A percentile compares a stretch with the other conserved stretches of the same genome.
Evolutionary conservation across 2,113 vertebrate species (phyloP).

Genomic region (Agapornis roseicollis): DNA sequence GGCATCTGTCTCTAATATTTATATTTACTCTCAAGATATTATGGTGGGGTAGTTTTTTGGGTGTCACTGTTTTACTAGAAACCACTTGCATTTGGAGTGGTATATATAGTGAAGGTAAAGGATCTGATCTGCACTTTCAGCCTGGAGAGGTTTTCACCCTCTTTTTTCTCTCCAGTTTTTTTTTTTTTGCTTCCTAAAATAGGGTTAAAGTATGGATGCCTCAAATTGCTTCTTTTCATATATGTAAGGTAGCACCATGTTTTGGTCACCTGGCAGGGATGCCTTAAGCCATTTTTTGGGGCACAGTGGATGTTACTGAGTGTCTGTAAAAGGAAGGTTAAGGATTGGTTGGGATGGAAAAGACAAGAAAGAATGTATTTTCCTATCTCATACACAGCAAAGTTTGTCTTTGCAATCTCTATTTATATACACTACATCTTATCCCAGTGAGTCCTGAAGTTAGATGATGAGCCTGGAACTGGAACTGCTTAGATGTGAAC

Average conservation of each 20-base stretch:
- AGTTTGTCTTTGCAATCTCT: not conserved
- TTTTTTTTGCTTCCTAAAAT: not conserved
- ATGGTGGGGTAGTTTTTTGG: not conserved
- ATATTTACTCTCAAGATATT: not conserved
- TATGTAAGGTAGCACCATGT: not conserved
- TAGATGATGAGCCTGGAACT: not conserved
- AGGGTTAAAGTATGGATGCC: not conserved
- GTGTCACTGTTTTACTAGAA: not conserved
- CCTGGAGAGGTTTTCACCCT: not conserved
- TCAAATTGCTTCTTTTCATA: not conserved
- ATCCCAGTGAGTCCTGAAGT: not conserved
- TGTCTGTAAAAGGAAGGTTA: not conserved
- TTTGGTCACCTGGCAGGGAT: not conserved
- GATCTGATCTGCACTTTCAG: not conserved
- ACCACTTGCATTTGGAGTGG: not conserved
- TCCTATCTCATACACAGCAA: not conserved
- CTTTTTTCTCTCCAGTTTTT: not conserved
- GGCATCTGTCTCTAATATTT: not conserved
- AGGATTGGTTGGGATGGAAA: not conserved
- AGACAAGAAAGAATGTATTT: not conserved
- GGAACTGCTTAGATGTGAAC: not conserved
- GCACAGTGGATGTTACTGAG: not conserved
- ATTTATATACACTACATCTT: not conserved
- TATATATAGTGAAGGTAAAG: not conserved
- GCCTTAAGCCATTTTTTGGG: not conserved